Evolutionary conservation across 2,888 invertebrate genomes (phyloP), one percentile per base, ranked within the genome.

Genomic region (Yponomeuta cagnagella): DNA sequence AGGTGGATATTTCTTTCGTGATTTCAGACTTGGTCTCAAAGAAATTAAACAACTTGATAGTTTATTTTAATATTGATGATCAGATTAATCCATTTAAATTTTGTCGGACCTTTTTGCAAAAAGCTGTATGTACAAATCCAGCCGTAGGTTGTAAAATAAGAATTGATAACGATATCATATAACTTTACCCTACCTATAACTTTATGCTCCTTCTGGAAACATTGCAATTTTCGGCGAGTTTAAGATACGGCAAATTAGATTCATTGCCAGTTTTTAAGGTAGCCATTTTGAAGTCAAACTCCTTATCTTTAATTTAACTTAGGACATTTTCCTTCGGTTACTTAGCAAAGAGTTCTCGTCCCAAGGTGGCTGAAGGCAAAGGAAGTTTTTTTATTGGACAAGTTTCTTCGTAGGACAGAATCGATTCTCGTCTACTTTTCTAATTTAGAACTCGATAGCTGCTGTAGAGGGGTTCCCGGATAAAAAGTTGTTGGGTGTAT

Each of bases 361-460:
- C 79, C 88, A 87, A 88, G 86, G 81, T 86, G 89, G 89, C 89
- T 81, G 83, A 80, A 90, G 90, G 89, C 89, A 89, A 90, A 89
- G 89, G 89, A 91, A 92, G 89, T 91, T 91, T 92, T 91, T 92
- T 91, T 90, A 92, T 86, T 84, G 78, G 79, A 76, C 76, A 89
- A 91, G 82, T 90, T 90, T 80, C 81, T 71, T 73, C 74, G 78
- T 79, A 78, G 73, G 80, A 76, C 76, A 78, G 78, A 83, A 85
- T 84, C 84, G 85, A 86, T 80, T 85, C 82, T 79, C 82, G 85
- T 86, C 83, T 83, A 84, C 82, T 84, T 84, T 87, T 87, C 90
- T 87, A 89, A 90, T 91, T 88, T 86, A 78, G 86, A 82, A 87
- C 84, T 85, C 31, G 31, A 58, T 69, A 58, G 52, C 52, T 58